A percentile compares a stretch with the other conserved stretches of the same genome.
Evolutionary conservation across 37 sponge, comb jelly and placozoan genomes (phyloP).

Genomic region (Spongilla lacustris): DNA sequence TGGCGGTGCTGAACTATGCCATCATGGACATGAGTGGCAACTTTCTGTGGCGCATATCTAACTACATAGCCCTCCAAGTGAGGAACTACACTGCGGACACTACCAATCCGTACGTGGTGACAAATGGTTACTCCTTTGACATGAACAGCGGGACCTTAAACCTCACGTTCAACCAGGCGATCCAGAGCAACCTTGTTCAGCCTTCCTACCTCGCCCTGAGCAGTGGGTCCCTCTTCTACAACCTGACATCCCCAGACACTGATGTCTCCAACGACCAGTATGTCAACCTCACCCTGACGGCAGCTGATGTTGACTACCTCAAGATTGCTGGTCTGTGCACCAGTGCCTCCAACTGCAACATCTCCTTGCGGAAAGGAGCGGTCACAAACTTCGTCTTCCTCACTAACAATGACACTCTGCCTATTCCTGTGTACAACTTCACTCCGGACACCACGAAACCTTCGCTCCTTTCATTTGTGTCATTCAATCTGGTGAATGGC

Average conservation of each 20-base stretch:
- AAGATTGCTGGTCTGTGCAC: conserved; percentile 52
- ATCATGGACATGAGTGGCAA: conserved; percentile 80
- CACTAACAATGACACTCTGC: conserved; percentile 9
- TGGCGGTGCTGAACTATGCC: conserved; percentile 74
- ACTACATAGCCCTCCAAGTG: conserved; percentile 66
- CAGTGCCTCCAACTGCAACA: conserved; percentile 46
- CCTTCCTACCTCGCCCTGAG: conserved; percentile 31
- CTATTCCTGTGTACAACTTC: conserved; percentile 34
- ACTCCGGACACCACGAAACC: conserved; percentile 59
- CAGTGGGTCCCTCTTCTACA: not conserved
- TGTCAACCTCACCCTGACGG: not conserved
- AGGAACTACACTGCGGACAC: conserved; percentile 76
- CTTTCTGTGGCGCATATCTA: conserved; percentile 52
- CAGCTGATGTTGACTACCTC: conserved; percentile 20
- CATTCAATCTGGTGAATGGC: conserved; percentile 71
- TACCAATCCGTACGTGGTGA: conserved; percentile 62
- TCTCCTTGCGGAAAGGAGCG: conserved; percentile 47
- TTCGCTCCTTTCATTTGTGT: conserved; percentile 48
- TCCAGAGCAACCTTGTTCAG: not conserved
- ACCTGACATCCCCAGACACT: conserved; percentile 15
- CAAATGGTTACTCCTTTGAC: conserved; percentile 53
- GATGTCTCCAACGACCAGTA: not conserved
- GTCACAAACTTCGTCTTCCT: conserved; percentile 35
- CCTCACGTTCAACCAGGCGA: conserved; percentile 72
- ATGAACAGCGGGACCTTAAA: conserved; percentile 51